These are phyloP conservation scores for Cepphus grylle DNA, from an alignment of 2,113 vertebrate genomes.

Conservation along the genomic window DNA sequence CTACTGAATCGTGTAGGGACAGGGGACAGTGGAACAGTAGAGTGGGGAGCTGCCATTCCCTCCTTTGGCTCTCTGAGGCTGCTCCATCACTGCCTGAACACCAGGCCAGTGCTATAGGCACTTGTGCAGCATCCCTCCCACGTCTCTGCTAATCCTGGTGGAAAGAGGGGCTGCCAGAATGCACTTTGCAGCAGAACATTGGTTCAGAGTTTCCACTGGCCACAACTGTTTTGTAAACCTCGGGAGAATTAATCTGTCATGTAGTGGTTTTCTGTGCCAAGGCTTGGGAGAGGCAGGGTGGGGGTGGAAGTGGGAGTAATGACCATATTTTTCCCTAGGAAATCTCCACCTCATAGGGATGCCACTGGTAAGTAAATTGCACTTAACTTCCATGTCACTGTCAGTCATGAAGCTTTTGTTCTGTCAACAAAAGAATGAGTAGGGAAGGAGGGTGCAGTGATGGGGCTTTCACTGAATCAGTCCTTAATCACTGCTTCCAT, in stretches of 20 bases:
- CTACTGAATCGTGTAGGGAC: fast-evolving
- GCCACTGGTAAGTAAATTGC: slow-evolving; percentile 13
- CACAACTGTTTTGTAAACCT: background rate
- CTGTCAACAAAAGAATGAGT: background rate
- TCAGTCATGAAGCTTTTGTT: slow-evolving; percentile 38
- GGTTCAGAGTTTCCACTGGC: slow-evolving; percentile 13
- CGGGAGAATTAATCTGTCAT: background rate
- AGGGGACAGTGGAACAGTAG: background rate
- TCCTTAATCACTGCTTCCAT: slow-evolving; percentile 39
- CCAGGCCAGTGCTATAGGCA: background rate
- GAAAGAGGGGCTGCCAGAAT: background rate
- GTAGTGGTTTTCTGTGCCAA: background rate
- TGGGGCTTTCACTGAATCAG: background rate
- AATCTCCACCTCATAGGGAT: background rate
- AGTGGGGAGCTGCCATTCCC: background rate
- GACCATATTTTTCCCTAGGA: slow-evolving; percentile 14
- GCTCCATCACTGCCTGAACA: background rate
- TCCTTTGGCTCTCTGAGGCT: background rate
- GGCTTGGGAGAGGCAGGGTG: slow-evolving; percentile 2
- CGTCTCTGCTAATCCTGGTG: background rate
- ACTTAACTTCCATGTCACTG: background rate
- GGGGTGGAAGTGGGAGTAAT: background rate
- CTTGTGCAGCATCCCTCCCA: fast-evolving
- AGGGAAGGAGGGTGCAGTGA: background rate
- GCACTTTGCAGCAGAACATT: background rate